Percentiles rank a stretch among this genome's conserved stretches.
Conservation (phyloP, 2,797 vertebrate species). For the Urocyon cinereoargenteus region DNA sequence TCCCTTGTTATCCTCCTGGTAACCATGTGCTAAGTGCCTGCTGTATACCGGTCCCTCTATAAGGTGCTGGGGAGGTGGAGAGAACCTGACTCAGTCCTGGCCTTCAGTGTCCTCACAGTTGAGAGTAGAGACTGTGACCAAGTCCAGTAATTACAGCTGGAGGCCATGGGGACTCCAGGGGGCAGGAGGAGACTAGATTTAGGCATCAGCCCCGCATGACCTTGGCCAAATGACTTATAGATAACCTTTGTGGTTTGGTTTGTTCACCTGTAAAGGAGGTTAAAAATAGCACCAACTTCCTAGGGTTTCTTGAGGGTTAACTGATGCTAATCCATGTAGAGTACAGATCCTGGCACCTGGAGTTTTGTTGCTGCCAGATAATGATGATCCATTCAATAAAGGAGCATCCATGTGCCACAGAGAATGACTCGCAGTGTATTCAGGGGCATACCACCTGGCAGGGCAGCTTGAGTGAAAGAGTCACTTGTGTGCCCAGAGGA, state of each 20-base stretch:
- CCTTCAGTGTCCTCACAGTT: background rate
- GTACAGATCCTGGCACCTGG: background rate
- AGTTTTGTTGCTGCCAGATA: background rate
- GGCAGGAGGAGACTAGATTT: background rate
- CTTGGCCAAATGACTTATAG: background rate
- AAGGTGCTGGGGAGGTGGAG: background rate
- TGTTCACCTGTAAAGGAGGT: background rate
- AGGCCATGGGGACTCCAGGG: background rate
- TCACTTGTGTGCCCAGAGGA: background rate
- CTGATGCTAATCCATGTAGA: background rate
- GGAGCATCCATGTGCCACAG: background rate
- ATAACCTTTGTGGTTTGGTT: background rate
- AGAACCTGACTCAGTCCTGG: background rate
- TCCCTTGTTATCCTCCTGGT: background rate
- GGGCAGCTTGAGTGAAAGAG: background rate
- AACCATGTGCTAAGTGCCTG: background rate
- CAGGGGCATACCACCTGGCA: no score
- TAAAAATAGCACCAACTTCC: background rate
- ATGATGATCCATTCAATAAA: background rate
- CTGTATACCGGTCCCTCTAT: background rate
- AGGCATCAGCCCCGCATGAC: background rate
- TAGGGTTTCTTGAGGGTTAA: background rate
- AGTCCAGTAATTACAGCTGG: background rate
- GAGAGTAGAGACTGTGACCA: background rate
- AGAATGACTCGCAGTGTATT: accelerated